Evolutionary conservation across 2,888 invertebrate species (phyloP).

Genomic region (Yponomeuta malinellus): DNA sequence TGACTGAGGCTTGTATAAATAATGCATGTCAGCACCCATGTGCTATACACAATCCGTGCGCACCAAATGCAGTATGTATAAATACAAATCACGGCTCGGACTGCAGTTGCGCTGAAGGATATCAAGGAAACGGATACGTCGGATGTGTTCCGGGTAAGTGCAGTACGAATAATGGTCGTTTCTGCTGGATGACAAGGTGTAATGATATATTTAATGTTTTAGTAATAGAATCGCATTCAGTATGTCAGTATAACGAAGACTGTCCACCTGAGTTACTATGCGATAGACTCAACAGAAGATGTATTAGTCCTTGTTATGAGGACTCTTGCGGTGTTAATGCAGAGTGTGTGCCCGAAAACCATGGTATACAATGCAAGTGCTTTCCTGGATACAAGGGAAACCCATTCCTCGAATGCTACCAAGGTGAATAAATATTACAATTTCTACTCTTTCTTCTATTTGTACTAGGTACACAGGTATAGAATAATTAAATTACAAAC

Average conservation of each 20-base stretch:
- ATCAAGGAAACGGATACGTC: slow-evolving; percentile 89
- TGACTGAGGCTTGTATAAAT: slow-evolving; percentile 91
- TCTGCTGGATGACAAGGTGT: not conserved
- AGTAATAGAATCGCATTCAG: slow-evolving; percentile 54
- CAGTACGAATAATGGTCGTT: not conserved
- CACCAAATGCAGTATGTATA: slow-evolving; percentile 88
- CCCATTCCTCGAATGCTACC: slow-evolving; percentile 82
- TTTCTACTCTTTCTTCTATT: slow-evolving; percentile 20
- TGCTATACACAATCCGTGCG: slow-evolving; percentile 89
- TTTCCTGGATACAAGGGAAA: slow-evolving; percentile 84
- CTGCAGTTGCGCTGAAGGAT: slow-evolving; percentile 90
- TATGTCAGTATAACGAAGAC: slow-evolving; percentile 93
- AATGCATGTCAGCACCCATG: slow-evolving; percentile 91
- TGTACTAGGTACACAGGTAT: slow-evolving; percentile 57
- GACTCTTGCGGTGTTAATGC: slow-evolving; percentile 90
- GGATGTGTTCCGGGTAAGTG: slow-evolving; percentile 85
- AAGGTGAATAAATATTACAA: slow-evolving; percentile 55
- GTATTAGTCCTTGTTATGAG: slow-evolving; percentile 87
- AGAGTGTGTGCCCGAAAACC: slow-evolving; percentile 84
- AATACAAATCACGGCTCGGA: slow-evolving; percentile 91
- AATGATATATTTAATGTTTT: slow-evolving; percentile 29
- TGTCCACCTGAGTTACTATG: slow-evolving; percentile 91
- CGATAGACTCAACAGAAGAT: slow-evolving; percentile 88
- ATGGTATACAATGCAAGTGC: slow-evolving; percentile 86
- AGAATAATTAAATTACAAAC: not conserved